Base-by-base conservation (phyloP, 2,113 vertebrate species). In the Gambusia affinis region DNA sequence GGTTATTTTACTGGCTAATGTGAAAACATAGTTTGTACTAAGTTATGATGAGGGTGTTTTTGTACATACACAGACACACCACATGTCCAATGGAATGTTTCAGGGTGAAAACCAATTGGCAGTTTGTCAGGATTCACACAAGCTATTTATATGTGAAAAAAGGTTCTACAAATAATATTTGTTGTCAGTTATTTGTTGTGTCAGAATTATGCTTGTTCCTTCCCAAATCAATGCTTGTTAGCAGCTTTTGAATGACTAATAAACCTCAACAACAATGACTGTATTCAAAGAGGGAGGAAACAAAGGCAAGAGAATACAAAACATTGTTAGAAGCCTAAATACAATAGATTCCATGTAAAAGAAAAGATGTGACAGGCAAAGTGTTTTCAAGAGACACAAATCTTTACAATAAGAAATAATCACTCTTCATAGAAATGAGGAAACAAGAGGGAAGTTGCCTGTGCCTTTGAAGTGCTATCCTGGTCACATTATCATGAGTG, bases 281-380 rank as follows among this genome's bases (percentile, higher is more conserved):
- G 68, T 72, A 64, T 86, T 83, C 82, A 80, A 83, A 86, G 42
- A 62, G n/a, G 69, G 57, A 70, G 75, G 4, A 57, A 57, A 57
- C 22, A 65, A 69, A 60, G 65, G 29, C 65, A 42, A 76, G 75
- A 66, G 79, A 86, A 57, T 19, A 35, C 73, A 76, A 74, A 68
- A 72, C 68, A 33, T 83, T 84, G 74, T 88, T 81, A 57, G 73
- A 78, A 86, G 72, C 70, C 60, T 17, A 10, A 75, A 61, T 27
- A 89, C 86, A 87, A 85, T 78, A 62, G 85, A 78, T 86, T 88
- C 84, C 80, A 76, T 88, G 73, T 70, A n/a, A 68, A 70, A 78
- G 64, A 88, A 82, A 60, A 76, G 79, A 83, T 74, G 75, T 67
- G 90, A 89, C 85, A 47, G 44, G 17, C 44, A 84, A 78, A 75